phyloP scores from a whole-genome alignment of 2,797 vertebrate genomes.

The Acipenser oxyrinchus region DNA sequence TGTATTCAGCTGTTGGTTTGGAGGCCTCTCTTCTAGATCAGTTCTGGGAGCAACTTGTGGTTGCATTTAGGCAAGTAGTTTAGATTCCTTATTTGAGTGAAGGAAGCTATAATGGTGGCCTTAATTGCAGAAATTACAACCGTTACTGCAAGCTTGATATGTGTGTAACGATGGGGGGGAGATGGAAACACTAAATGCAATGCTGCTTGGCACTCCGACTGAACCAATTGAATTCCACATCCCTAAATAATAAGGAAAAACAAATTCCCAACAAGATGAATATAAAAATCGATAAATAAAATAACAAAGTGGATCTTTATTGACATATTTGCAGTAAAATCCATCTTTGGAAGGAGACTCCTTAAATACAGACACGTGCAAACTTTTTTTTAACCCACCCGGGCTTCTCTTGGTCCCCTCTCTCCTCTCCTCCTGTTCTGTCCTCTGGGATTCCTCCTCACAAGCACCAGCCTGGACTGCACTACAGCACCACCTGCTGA shows the following conservation, averaged over 20 bases:
- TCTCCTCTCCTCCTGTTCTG: too few relatives aligned
- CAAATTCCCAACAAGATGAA: too few relatives aligned
- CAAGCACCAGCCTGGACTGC: too few relatives aligned
- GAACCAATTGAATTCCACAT: too few relatives aligned
- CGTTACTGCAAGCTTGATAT: slow-evolving; percentile 58
- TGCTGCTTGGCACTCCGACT: slow-evolving; percentile 48
- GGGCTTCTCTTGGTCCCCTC: too few relatives aligned
- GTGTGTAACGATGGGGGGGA: slow-evolving; percentile 54
- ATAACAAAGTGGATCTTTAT: background rate
- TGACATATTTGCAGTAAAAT: slow-evolving; percentile 24
- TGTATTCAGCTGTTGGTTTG: slow-evolving; percentile 5
- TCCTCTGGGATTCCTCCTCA: too few relatives aligned
- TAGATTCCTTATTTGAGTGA: slow-evolving; percentile 53
- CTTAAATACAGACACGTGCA: too few relatives aligned
- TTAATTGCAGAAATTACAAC: slow-evolving; percentile 71
- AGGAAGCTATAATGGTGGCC: slow-evolving; percentile 68
- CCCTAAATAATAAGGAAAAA: too few relatives aligned
- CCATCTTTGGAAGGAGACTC: too few relatives aligned
- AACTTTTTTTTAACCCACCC: too few relatives aligned
- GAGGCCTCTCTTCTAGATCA: slow-evolving; percentile 8
- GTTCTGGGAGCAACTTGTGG: slow-evolving; percentile 37
- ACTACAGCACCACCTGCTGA: too few relatives aligned
- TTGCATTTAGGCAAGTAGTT: slow-evolving; percentile 56
- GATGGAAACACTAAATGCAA: slow-evolving; percentile 61
- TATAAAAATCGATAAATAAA: too few relatives aligned